A percentile compares a stretch with the other conserved stretches of the same genome.
phyloP scores from a whole-genome alignment of 2,113 vertebrate species.

The Lasiurus cinereus region DNA sequence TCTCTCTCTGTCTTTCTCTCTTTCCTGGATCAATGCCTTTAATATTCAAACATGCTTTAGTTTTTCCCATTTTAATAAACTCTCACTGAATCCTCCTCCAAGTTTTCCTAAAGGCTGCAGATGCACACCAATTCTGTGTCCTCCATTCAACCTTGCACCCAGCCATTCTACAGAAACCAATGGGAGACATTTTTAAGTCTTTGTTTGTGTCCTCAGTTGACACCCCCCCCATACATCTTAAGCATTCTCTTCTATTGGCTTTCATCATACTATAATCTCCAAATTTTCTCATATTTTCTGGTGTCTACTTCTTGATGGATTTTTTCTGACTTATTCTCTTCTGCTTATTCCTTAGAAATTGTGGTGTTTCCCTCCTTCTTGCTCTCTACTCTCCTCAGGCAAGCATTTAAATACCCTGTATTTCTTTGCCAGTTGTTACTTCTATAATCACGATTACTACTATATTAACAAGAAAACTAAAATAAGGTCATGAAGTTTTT shows the following conservation, averaged over 20 bases:
- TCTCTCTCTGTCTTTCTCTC: background rate
- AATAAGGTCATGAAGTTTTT: background rate
- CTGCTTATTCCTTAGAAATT: background rate
- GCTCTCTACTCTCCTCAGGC: background rate
- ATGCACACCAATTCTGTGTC: fast-evolving
- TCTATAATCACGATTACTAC: background rate
- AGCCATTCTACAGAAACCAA: background rate
- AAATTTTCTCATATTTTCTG: background rate
- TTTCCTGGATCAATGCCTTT: background rate
- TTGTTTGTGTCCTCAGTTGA: background rate
- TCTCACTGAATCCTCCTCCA: background rate
- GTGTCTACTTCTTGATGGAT: background rate
- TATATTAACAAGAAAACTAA: background rate
- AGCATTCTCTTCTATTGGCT: background rate
- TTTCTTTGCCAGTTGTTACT: background rate
- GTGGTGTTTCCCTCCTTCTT: background rate
- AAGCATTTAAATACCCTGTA: background rate
- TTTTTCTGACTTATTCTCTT: background rate
- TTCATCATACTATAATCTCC: background rate
- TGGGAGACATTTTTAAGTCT: background rate
- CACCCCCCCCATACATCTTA: background rate
- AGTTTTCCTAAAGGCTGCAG: background rate
- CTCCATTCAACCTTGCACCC: background rate
- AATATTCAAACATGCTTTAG: background rate
- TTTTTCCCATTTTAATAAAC: background rate